phyloP scores from a whole-genome alignment of 2,888 invertebrate genomes.

The Sinelater perroti region DNA sequence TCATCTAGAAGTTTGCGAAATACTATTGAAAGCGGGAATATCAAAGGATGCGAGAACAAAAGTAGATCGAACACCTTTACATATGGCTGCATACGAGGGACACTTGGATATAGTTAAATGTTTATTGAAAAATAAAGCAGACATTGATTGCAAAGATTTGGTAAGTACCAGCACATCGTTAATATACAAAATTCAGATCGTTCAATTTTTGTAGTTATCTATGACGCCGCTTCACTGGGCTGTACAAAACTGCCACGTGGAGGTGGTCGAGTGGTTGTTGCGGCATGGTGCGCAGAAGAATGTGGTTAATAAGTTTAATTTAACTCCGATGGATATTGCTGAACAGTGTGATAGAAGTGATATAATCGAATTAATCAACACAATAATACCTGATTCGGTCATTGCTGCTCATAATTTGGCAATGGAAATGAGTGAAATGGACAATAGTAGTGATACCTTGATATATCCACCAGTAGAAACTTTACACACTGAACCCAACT shows the following conservation, averaged over 20 bases:
- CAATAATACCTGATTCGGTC: conserved; percentile 46
- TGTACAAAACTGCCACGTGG: conserved; percentile 79
- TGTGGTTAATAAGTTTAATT: conserved; percentile 76
- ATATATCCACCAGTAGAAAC: conserved; percentile 28
- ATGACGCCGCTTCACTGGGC: conserved; percentile 98
- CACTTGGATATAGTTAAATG: conserved; percentile 77
- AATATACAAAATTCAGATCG: neutral
- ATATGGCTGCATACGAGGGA: conserved; percentile 88
- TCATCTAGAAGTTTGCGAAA: conserved; percentile 79
- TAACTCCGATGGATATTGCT: conserved; percentile 74
- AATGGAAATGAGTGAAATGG: conserved; percentile 44
- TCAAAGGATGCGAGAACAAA: conserved; percentile 90
- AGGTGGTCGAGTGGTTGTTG: conserved; percentile 74
- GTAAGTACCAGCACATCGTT: conserved; percentile 59
- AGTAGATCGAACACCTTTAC: conserved; percentile 90
- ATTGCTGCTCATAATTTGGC: conserved; percentile 49
- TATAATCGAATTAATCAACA: conserved; percentile 67
- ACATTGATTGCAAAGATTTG: conserved; percentile 81
- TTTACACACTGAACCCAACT: conserved; percentile 28
- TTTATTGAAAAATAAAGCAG: conserved; percentile 73
- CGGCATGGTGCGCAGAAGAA: conserved; percentile 77
- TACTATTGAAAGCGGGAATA: conserved; percentile 85
- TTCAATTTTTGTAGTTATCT: conserved; percentile 69
- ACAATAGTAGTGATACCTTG: conserved; percentile 36
- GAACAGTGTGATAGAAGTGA: conserved; percentile 71